A percentile compares a stretch with the other conserved stretches of the same genome.
phyloP scores from a whole-genome alignment of 2,888 invertebrate genomes.

The Philereme transversata region DNA sequence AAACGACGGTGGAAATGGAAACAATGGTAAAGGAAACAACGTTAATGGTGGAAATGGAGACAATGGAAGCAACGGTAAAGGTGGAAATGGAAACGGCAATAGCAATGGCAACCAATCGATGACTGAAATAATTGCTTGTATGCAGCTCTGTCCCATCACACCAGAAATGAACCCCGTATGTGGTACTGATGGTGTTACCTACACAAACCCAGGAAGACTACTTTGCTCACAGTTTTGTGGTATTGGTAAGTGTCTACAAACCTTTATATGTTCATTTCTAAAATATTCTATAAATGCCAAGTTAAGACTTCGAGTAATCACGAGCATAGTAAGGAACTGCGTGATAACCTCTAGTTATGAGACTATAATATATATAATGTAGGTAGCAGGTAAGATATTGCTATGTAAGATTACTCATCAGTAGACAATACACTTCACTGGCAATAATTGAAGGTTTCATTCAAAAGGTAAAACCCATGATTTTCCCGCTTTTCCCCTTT shows the following conservation, averaged over 20 bases:
- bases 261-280: too few species aligned
- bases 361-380: too few species aligned
- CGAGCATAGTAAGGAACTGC: too few species aligned
- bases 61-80: background rate
- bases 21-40: conserved; percentile 7
- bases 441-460: too few species aligned
- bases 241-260: conserved; percentile 56
- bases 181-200: conserved; percentile 67
- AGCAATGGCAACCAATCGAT: conserved; percentile 10
- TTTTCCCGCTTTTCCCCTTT: too few species aligned
- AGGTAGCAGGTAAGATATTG: too few species aligned
- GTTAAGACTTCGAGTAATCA: too few species aligned
- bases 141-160: conserved; percentile 44
- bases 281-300: too few species aligned
- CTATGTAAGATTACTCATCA: too few species aligned
- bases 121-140: conserved; percentile 32
- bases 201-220: conserved; percentile 64
- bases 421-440: too few species aligned
- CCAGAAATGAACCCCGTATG: conserved; percentile 75
- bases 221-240: conserved; percentile 70
- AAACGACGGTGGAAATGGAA: background rate
- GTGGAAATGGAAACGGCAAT: conserved; percentile 4
- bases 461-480: too few species aligned
- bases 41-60: background rate
- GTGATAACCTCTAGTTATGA: too few species aligned